phyloP scores from a whole-genome alignment of 1,140 invertebrate genomes.

The Apis florea region DNA sequence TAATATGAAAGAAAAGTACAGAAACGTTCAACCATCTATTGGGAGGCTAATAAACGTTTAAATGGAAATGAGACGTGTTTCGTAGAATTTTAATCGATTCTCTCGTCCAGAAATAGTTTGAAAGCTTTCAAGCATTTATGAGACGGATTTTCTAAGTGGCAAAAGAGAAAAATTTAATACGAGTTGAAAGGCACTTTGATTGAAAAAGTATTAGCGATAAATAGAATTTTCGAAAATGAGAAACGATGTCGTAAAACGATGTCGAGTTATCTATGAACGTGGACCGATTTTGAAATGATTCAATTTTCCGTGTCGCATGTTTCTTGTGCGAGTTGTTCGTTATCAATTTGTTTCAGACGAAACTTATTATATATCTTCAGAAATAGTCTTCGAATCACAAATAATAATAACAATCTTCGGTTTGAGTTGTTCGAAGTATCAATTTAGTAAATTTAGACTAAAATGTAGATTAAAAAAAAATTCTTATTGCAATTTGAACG shows the following conservation, averaged over 20 bases:
- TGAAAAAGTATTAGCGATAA: constrained; percentile 16
- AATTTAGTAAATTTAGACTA: no score
- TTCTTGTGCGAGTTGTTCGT: not conserved
- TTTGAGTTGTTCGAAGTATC: no score
- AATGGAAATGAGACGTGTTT: constrained; percentile 12
- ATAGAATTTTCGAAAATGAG: not conserved
- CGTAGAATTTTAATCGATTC: not conserved
- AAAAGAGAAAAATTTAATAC: not conserved
- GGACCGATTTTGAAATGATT: not conserved
- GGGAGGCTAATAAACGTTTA: not conserved
- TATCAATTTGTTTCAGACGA: no score
- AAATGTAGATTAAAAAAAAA: no score
- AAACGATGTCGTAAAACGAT: not conserved
- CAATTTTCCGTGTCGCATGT: not conserved
- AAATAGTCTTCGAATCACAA: not conserved
- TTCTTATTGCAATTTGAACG: no score
- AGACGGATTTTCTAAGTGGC: not conserved
- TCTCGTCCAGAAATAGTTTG: not conserved
- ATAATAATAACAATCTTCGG: no score
- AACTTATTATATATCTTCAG: not conserved
- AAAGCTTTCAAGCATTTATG: not conserved
- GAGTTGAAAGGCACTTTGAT: not conserved
- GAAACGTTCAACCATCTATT: not conserved
- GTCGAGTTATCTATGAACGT: not conserved
- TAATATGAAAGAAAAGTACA: not conserved